These are phyloP conservation scores for Dendrolimus punctatus DNA, from an alignment of 1,140 invertebrate species.

Conservation along the genomic window DNA sequence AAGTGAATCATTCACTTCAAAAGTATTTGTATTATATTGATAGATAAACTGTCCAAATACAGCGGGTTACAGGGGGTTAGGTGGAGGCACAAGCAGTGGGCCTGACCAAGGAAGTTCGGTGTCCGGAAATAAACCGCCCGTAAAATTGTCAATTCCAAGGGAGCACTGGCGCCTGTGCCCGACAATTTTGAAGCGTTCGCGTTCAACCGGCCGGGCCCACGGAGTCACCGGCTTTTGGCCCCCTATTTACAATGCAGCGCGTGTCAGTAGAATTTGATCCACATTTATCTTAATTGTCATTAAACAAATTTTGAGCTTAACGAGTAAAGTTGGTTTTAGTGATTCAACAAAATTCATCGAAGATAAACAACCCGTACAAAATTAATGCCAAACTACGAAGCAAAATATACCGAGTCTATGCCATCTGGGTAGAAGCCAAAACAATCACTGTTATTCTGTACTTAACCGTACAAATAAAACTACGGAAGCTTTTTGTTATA, in stretches of 20 bases:
- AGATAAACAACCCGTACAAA: neutral
- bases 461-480: constrained; percentile 21
- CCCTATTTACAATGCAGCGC: constrained; percentile 20
- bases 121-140: constrained; percentile 74
- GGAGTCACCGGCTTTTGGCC: too few species aligned
- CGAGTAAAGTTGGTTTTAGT: too few species aligned
- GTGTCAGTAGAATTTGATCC: constrained; percentile 11
- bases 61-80: constrained; percentile 24
- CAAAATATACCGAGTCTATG: constrained; percentile 33
- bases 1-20: neutral
- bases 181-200: constrained; percentile 47
- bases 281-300: too few species aligned
- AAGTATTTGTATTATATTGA: constrained; percentile 8
- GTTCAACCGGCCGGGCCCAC: constrained; percentile 11
- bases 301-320: too few species aligned
- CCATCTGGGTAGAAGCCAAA: constrained; percentile 59
- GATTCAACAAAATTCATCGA: too few species aligned
- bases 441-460: constrained; percentile 65
- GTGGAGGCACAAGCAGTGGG: constrained; percentile 24
- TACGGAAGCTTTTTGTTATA: neutral
- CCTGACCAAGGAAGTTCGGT: constrained; percentile 61
- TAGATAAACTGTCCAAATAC: constrained; percentile 16
- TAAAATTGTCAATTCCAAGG: constrained; percentile 77
- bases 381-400: constrained; percentile 30
- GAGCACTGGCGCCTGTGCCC: constrained; percentile 43